phyloP scores from a whole-genome alignment of 2,797 vertebrate genomes.

The Manis pentadactyla region DNA sequence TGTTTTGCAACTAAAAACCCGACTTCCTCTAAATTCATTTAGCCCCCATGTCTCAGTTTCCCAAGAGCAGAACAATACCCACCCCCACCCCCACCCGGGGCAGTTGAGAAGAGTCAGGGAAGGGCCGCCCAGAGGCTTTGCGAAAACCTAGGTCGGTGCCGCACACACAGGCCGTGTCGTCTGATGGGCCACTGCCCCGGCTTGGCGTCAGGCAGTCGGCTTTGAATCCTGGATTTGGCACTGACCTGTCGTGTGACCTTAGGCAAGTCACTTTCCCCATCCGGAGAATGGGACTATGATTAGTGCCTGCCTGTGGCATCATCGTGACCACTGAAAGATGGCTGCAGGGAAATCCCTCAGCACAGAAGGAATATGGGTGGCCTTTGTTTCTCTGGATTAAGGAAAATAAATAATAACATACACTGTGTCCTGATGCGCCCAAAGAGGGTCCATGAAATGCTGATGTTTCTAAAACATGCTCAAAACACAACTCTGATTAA shows the following conservation, averaged over 20 bases:
- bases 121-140: not conserved
- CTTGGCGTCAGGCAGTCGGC: not conserved
- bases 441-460: not conserved
- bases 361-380: not conserved
- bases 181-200: not conserved
- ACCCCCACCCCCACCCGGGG: not conserved
- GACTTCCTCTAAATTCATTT: not conserved
- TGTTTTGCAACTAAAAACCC: not conserved
- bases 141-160: not conserved
- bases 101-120: not conserved
- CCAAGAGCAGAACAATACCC: not conserved
- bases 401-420: not conserved
- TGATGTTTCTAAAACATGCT: not conserved
- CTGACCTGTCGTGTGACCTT: not conserved
- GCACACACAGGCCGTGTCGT: not conserved
- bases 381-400: not conserved
- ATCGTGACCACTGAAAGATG: not conserved
- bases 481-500: not conserved
- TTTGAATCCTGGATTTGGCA: not conserved
- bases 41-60: not conserved
- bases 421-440: too few species aligned
- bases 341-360: not conserved
- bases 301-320: fast-evolving
- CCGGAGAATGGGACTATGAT: not conserved
- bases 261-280: not conserved